Base-by-base conservation (phyloP, 1,140 invertebrate genomes). In the Brachionus koreanus region DNA sequence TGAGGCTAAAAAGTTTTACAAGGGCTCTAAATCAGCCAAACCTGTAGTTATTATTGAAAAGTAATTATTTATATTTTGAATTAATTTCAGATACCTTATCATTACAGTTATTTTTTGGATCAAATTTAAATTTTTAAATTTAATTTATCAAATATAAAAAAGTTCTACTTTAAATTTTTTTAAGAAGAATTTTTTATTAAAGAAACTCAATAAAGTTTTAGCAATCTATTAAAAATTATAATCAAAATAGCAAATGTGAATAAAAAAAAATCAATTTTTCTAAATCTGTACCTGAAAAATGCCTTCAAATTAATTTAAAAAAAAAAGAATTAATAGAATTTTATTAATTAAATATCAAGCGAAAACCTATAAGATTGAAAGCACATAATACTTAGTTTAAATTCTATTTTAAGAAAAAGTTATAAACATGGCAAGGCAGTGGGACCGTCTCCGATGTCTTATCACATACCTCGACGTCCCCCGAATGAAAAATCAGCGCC, bases 401-500 rank as follows among this genome's bases (percentile, higher is more conserved):
- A 52, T 37, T 37, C 39, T 19, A 25, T 13, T 35, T 43, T 72
- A 46, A 74, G 69, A 46, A 74, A 74, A 46, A 74, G 39, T n/a
- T 74, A 29, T 74, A 74, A 74, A 46, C 9, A 13, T 13, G 29
- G 35, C 5, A 76, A 76, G 12, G 39, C 23, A 23, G 61, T 39
- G 5, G 33, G 39, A 5, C 79, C 79, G 35, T 3, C n/a, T 29
- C 79, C 79, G 42, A 9, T 37, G 33, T 46, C 79, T 10, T 82
- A 82, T 42, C 37, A 65, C 37, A 49, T 82, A 67, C 79, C 79
- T 35, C 61, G 79, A 33, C 57, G 42, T 16, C 57, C 79, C 0
- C 57, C 37, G 6, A 65, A 65, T 13, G 61, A 82, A 82, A 82
- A 82, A 35, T 42, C n/a, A 33, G 33, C 61, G 19, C 79, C 79